Base-by-base conservation (phyloP, 2,797 vertebrate genomes). In the Benthosema pterotum region DNA sequence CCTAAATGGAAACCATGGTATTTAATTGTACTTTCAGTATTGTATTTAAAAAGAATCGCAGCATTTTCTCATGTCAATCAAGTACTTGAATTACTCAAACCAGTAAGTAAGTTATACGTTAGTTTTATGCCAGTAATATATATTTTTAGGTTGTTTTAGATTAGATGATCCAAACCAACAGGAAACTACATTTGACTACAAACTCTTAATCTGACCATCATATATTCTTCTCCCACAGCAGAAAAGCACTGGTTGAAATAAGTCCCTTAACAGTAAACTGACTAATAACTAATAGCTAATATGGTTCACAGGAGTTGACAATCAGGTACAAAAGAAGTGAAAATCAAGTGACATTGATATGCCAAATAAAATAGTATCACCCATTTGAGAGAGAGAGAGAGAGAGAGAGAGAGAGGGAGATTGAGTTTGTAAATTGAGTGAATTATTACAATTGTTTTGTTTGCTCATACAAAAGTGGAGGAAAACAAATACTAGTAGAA, bases 401-500 rank as follows among this genome's bases (percentile, higher is more conserved):
- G 7, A 11, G 5, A 32, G 32, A 38, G 32, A 38, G 32, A 38
- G 32, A 38, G 7, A 7, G 7, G 2, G 5, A 32, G 28, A 32
- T 32, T 32, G 32, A 38, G n/a, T 25, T 7, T 42, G 42, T 46
- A 50, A 52, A 13, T n/a, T 60, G 19, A 8, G 14, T 54, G 18
- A 25, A 25, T 25, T 16, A 15, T 42, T 5, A 22, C 43, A 47
- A 17, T n/a, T 42, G 5, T 46, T 42, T 45, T 52, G 54, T 46
- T 61, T 65, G 42, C 62, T 43, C 48, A 42, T 25, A 50, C 57
- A 11, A 75, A 73, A 62, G 72, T 75, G 71, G 67, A n/a, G 17
- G 57, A 66, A n/a, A 77, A 57, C 45, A 55, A 71, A 55, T 11
- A 6, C 28, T 55, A 66, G 25, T n/a, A 69, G 32, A 77, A 15